These are phyloP conservation scores for Cnemophilus loriae DNA, from an alignment of 2,113 vertebrate genomes.

Conservation along the genomic window DNA sequence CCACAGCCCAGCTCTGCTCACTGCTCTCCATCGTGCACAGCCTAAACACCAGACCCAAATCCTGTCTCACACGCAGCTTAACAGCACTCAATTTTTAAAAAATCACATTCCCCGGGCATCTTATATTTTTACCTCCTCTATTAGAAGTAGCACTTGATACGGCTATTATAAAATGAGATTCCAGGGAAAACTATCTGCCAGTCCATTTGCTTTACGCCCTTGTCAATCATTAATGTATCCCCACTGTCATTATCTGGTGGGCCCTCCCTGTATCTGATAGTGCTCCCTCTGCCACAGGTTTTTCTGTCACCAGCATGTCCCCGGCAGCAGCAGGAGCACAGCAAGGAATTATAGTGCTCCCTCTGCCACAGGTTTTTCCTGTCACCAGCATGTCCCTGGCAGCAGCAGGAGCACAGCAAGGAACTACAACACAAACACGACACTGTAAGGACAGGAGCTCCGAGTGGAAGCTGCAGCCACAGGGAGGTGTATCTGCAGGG, in stretches of 20 bases:
- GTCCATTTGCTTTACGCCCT: background rate
- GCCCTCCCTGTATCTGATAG: background rate
- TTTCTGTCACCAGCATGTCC: background rate
- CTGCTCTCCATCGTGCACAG: background rate
- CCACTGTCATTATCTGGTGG: accelerated
- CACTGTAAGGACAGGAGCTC: accelerated
- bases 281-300: background rate
- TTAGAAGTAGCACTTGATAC: background rate
- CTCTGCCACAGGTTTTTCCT: background rate
- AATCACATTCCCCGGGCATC: background rate
- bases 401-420: background rate
- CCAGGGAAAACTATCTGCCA: background rate
- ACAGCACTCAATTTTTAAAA: background rate
- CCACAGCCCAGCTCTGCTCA: background rate
- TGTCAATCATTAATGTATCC: background rate
- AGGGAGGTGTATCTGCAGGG: background rate
- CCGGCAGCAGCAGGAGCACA: background rate
- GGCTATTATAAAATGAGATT: background rate
- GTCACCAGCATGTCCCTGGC: background rate
- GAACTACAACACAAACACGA: background rate
- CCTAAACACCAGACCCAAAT: background rate
- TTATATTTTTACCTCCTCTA: background rate
- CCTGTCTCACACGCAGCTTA: background rate
- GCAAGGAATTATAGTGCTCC: background rate
- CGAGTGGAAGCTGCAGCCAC: background rate